Evolutionary conservation across 2,888 invertebrate species (phyloP).

Genomic region (Meiosimyza platycephala): DNA sequence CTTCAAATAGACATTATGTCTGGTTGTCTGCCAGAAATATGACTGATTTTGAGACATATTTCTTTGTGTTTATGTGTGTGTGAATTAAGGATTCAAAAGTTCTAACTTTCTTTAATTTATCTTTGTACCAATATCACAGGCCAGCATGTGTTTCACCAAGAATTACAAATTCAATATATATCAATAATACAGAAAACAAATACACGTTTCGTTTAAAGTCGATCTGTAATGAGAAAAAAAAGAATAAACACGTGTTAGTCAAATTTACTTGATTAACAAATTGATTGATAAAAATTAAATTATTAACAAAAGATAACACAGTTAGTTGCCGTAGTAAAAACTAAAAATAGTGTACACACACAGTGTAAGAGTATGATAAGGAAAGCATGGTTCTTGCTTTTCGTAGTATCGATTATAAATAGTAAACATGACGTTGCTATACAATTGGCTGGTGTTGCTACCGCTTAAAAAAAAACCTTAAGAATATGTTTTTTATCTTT

Average conservation of each 20-base stretch:
- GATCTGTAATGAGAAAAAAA: neutral
- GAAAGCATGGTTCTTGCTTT: no score
- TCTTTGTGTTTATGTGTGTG: slow-evolving; percentile 23
- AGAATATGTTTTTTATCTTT: neutral
- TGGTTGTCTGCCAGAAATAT: slow-evolving; percentile 66
- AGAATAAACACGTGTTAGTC: neutral
- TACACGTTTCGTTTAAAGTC: neutral
- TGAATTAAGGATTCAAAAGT: neutral
- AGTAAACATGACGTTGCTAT: no score
- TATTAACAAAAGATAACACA: no score
- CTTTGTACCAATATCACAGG: slow-evolving; percentile 28
- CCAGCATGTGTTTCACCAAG: slow-evolving; percentile 4
- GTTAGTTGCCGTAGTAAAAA: neutral
- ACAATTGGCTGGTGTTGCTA: no score
- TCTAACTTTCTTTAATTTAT: neutral
- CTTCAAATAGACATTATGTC: slow-evolving; percentile 64
- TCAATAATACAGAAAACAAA: neutral
- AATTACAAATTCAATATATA: neutral
- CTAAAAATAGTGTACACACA: neutral
- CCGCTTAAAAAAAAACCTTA: no score
- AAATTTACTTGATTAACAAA: neutral
- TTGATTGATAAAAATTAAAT: neutral
- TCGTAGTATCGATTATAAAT: no score
- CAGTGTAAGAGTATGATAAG: neutral
- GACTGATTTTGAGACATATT: slow-evolving; percentile 66